Base-by-base conservation (phyloP, 2,113 vertebrate genomes). In the Capreolus pygargus region DNA sequence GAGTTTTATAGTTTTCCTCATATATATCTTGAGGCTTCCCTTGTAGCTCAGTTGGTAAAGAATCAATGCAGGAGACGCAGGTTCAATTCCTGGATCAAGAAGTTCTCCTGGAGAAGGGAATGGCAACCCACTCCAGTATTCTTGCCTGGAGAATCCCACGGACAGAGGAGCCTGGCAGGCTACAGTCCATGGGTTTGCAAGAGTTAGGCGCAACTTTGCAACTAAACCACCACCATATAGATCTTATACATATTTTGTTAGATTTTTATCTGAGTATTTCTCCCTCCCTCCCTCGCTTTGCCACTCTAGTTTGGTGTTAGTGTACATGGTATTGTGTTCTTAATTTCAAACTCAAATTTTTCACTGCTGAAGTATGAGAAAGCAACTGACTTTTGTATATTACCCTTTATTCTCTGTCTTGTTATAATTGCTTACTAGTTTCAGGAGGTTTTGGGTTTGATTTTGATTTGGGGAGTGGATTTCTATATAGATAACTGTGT, bases 131-230 rank as follows among this genome's bases (percentile, higher is more conserved):
- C 67, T 74, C 36, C 36, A 39, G 21, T 39, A 39, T 74, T 74
- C 36, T 39, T 74, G 36, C 36, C 67, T 74, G 67, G n/a, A 74
- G 67, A 39, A 74, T 30, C 67, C 19, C n/a, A 74, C 1, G 1
- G n/a, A 74, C 67, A 70, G 67, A 70, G n/a, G 67, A 36, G n/a
- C 19, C n/a, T 39, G n/a, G n/a, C 67, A 13, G n/a, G n/a, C n/a
- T 39, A 39, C 2, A 39, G 67, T 74, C 19, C 67, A 12, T 70
- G 19, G 10, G 67, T 70, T 70, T 39, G 9, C n/a, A 70, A 39
- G 64, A 36, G n/a, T 23, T 23, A 39, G 67, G n/a, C n/a, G 3
- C 0, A 10, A 39, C 67, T 74, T 39, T 0, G 1, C 19, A 39
- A 12, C n/a, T 23, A 39, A 74, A 23, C 19, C 11, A 23, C 36